phyloP scores from a whole-genome alignment of 2,113 vertebrate genomes.

The Petrocephalus zakoni region DNA sequence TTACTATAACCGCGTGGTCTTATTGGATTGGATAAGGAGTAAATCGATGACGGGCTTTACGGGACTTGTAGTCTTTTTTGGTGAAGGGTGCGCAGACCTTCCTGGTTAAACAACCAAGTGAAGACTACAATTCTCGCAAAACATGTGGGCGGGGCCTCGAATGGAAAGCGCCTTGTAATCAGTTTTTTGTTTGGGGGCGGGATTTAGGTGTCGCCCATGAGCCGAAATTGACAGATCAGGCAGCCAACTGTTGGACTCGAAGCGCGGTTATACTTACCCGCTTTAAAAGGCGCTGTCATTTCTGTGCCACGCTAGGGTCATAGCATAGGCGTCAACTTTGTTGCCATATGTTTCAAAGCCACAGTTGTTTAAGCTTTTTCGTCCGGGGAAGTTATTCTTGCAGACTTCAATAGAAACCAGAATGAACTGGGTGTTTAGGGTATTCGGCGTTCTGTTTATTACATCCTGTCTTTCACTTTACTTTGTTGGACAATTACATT shows the following conservation, averaged over 20 bases:
- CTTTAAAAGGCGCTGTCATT: neutral
- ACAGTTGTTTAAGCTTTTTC: neutral
- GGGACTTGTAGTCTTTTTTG: slow-evolving; percentile 48
- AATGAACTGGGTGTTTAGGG: slow-evolving; percentile 30
- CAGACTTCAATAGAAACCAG: neutral
- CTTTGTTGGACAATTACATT: slow-evolving; percentile 37
- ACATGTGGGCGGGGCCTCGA: slow-evolving; percentile 5
- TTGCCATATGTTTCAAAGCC: slow-evolving; percentile 5
- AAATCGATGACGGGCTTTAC: neutral
- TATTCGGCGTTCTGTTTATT: slow-evolving; percentile 8
- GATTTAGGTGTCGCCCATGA: neutral
- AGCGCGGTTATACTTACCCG: neutral
- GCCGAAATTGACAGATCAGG: slow-evolving; percentile 15
- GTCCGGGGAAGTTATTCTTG: neutral
- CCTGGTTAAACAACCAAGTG: neutral
- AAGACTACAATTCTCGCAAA: slow-evolving; percentile 11
- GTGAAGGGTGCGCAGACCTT: fast-evolving
- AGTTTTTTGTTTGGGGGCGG: slow-evolving; percentile 13
- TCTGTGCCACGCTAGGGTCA: neutral
- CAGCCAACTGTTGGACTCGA: neutral
- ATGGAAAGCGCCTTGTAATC: slow-evolving; percentile 12
- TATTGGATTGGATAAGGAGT: slow-evolving; percentile 47
- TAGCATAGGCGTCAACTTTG: neutral
- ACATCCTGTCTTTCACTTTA: slow-evolving; percentile 29
- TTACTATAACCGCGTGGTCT: slow-evolving; percentile 51